A percentile compares a stretch with the other conserved stretches of the same genome.
These are phyloP conservation scores for Mylabris phalerata DNA, from an alignment of 1,140 invertebrate species.

Conservation along the genomic window DNA sequence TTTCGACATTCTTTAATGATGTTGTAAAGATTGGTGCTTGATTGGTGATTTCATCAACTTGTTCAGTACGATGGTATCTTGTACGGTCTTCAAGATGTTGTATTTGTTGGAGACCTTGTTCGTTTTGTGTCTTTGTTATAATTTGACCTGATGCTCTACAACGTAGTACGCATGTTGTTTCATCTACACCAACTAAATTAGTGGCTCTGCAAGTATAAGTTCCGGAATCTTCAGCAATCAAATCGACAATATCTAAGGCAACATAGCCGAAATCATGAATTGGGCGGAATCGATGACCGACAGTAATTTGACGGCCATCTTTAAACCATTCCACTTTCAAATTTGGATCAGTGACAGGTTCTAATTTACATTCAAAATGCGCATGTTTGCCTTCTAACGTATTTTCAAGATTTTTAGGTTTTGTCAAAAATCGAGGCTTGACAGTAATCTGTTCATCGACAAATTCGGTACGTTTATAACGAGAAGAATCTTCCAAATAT, in stretches of 20 bases:
- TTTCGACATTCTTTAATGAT: conserved; percentile 81
- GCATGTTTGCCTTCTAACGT: conserved; percentile 86
- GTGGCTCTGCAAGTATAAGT: conserved; percentile 90
- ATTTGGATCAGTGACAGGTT: conserved; percentile 92
- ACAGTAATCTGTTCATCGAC: conserved; percentile 78
- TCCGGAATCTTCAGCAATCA: conserved; percentile 90
- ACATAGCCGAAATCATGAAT: conserved; percentile 96
- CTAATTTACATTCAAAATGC: conserved; percentile 96
- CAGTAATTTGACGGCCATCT: conserved; percentile 79
- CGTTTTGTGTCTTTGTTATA: conserved; percentile 75
- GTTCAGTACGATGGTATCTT: conserved; percentile 64
- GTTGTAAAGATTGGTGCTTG: conserved; percentile 88
- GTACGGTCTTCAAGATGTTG: conserved; percentile 79
- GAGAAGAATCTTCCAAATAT: conserved; percentile 79
- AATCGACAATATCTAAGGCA: conserved; percentile 81
- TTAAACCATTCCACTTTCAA: conserved; percentile 92
- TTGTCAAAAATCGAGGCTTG: conserved; percentile 75
- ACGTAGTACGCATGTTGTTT: conserved; percentile 65
- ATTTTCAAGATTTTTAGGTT: conserved; percentile 77
- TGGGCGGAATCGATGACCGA: conserved; percentile 85
- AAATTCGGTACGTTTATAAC: conserved; percentile 74
- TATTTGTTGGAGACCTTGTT: conserved; percentile 77
- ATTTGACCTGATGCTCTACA: conserved; percentile 72
- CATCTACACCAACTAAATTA: conserved; percentile 80
- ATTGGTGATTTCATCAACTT: conserved; percentile 73